These are phyloP conservation scores for Brachionus plicatilis DNA, from an alignment of 1,140 invertebrate genomes.

Conservation along the genomic window DNA sequence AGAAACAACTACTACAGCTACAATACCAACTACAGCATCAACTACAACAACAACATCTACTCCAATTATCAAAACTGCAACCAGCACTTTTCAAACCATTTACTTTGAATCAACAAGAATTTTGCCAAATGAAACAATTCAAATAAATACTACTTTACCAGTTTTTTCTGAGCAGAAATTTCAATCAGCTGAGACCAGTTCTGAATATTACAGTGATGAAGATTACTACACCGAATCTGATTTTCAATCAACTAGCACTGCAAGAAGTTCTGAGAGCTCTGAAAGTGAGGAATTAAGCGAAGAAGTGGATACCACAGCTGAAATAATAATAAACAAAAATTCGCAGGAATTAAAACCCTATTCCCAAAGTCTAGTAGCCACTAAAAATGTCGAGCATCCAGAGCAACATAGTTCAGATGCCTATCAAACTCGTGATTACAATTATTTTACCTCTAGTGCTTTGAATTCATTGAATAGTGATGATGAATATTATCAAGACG, in stretches of 20 bases:
- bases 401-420: neutral
- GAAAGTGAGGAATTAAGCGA: neutral
- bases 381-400: neutral
- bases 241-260: neutral
- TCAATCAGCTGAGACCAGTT: neutral
- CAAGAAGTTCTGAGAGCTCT: neutral
- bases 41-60: neutral
- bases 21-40: neutral
- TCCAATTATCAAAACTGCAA: neutral
- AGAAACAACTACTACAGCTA: neutral
- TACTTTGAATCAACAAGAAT: neutral
- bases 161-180: neutral
- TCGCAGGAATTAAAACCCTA: neutral
- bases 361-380: neutral
- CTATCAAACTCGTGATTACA: neutral
- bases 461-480: neutral
- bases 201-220: neutral
- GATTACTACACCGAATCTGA: neutral
- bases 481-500: neutral
- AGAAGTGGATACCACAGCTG: neutral
- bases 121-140: neutral
- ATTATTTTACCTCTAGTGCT: neutral
- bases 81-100: neutral
- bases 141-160: neutral
- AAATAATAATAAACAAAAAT: conserved; percentile 16